A percentile compares a stretch with the other conserved stretches of the same genome.
These are phyloP conservation scores for Drosophila hamatofila DNA, from an alignment of 2,888 invertebrate genomes.

Conservation along the genomic window DNA sequence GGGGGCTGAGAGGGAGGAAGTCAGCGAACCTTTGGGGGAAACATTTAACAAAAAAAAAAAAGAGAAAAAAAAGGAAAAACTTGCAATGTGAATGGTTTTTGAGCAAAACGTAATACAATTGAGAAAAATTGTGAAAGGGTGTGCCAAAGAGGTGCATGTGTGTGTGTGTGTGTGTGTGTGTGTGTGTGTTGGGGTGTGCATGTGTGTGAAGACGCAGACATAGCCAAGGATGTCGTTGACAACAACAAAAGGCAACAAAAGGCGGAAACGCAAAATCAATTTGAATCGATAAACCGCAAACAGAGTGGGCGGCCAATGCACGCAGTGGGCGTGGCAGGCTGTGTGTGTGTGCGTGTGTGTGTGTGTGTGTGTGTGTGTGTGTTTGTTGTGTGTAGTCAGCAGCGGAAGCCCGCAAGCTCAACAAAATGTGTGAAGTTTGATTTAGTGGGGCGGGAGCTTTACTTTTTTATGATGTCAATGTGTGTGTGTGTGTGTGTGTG, in stretches of 20 bases:
- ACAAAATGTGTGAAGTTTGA: slow-evolving; percentile 64
- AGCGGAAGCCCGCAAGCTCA: slow-evolving; percentile 53
- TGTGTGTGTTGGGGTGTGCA: slow-evolving; percentile 1
- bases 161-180: not conserved
- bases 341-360: slow-evolving; percentile 11
- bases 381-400: slow-evolving; percentile 15
- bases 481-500: slow-evolving; percentile 35
- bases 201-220: slow-evolving; percentile 48
- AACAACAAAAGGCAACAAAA: slow-evolving; percentile 32
- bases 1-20: slow-evolving; percentile 1
- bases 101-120: slow-evolving; percentile 45
- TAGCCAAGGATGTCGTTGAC: slow-evolving; percentile 59
- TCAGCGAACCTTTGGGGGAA: not conserved
- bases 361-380: slow-evolving; percentile 5
- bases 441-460: slow-evolving; percentile 47
- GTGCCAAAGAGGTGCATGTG: not conserved
- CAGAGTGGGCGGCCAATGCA: slow-evolving; percentile 46
- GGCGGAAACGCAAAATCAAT: slow-evolving; percentile 72
- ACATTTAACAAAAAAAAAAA: slow-evolving; percentile 10
- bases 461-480: slow-evolving; percentile 41
- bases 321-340: slow-evolving; percentile 8
- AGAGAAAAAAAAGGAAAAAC: slow-evolving; percentile 20
- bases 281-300: slow-evolving; percentile 78
- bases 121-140: slow-evolving; percentile 25
- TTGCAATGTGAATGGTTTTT: slow-evolving; percentile 65